Base-by-base conservation (phyloP, 2,888 invertebrate genomes). In the Lordiphosa andalusiaca region DNA sequence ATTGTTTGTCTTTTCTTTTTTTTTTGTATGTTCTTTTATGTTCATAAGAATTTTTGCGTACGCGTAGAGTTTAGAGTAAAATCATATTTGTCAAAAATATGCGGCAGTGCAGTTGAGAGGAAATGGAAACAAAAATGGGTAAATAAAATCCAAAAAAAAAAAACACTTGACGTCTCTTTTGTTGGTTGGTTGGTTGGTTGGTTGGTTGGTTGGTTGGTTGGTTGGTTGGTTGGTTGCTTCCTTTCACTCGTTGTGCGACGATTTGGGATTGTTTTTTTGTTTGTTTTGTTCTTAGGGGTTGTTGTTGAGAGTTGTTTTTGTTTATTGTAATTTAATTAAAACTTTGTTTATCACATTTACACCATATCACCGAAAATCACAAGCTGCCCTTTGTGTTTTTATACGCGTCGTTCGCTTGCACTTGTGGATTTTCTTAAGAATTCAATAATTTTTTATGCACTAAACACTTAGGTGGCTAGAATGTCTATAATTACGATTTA, bases 301-400 rank as follows among this genome's bases (percentile, higher is more conserved):
- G 25, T 36, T 52, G 47, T 53, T 25, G 7, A 23, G 23, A 23
- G 4, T 67, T 51, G 57, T 63, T 35, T 36, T 48, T 46, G 38
- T 30, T 13, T 23, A 35, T 56, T 47, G 57, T 58, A 67, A 71
- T 77, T 77, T 48, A 59, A 63, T 78, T 77, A 71, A 84, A 84
- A 78, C 56, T 49, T 60, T 78, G 60, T 84, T 80, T 81, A 81
- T 81, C 80, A 81, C 80, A 81, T 81, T 76, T 81, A 85, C 80
- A 81, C 80, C 82, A 76, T 81, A 81, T 81, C 80, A 81, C 80
- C 80, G 80, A 81, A 84, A 81, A 83, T 84, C 82, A 81, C 85
- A 80, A 83, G 73, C 77, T 80, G 68, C 71, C 74, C 51, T 37
- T 51, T 4, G 12, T 30, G 10, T 6, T 9, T 30, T 49, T 39